A percentile compares a stretch with the other conserved stretches of the same genome.
Evolutionary conservation across 2,888 invertebrate genomes (phyloP).

Genomic region (Drosophila differens): DNA sequence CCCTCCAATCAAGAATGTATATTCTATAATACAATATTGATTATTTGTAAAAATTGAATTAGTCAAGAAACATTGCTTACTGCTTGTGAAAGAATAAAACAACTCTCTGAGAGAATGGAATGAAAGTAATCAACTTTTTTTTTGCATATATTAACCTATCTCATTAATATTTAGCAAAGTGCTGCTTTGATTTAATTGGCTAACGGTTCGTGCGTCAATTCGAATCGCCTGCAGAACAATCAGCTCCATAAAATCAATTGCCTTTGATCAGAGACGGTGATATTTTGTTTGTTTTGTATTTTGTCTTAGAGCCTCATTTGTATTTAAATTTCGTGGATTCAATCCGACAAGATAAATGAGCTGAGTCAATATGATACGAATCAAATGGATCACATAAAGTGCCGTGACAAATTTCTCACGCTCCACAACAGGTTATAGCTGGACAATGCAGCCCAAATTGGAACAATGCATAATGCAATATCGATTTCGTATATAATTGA

Average conservation of each 20-base stretch:
- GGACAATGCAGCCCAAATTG: slow-evolving; percentile 17
- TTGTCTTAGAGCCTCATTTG: slow-evolving; percentile 47
- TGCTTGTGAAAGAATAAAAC: too few species aligned
- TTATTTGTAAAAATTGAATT: not conserved
- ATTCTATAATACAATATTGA: not conserved
- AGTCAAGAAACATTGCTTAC: not conserved
- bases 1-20: not conserved
- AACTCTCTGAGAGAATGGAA: not conserved
- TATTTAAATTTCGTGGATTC: slow-evolving; percentile 35
- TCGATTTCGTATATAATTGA: slow-evolving; percentile 63
- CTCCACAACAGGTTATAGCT: slow-evolving; percentile 63
- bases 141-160: not conserved
- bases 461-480: slow-evolving; percentile 41
- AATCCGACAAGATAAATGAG: slow-evolving; percentile 13
- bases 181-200: slow-evolving; percentile 2
- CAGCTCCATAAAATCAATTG: slow-evolving; percentile 54
- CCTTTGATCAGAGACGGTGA: slow-evolving; percentile 53
- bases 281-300: slow-evolving; percentile 5
- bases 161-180: slow-evolving; percentile 25
- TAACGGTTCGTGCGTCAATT: slow-evolving; percentile 25
- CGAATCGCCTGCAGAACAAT: slow-evolving; percentile 7
- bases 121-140: not conserved
- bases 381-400: slow-evolving; percentile 65
- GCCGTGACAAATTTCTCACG: slow-evolving; percentile 66
- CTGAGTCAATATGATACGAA: slow-evolving; percentile 47